Base-by-base conservation (phyloP, 1,140 invertebrate genomes). In the Lepidurus packardi region DNA sequence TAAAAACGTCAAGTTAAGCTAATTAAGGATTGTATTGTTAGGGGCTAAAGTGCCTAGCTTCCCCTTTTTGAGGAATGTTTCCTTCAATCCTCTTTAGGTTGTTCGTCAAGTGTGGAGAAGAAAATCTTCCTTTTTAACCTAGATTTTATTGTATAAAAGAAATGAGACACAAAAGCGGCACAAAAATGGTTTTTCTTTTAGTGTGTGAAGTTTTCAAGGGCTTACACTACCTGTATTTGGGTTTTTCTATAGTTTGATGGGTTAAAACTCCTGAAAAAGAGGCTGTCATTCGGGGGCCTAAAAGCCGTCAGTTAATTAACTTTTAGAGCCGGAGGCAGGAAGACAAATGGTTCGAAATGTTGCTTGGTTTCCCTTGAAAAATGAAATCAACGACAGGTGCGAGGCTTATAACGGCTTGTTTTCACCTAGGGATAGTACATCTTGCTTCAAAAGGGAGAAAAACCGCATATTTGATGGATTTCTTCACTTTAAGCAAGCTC, bases 271-370 rank as follows among this genome's bases (percentile, higher is more conserved):
- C 34, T 34, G 34, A 34, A 65, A 65, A 65, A 65, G 53, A 21
- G 53, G 21, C 53, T 65, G 53, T 65, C 53, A 65, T 65, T 65
- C 53, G 53, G 53, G 53, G 53, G 53, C 13, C 21, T 9, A 16
- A 65, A 65, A 16, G 53, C 53, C 53, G 53, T 65, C 53, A 65
- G 53, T 65, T 65, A 65, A 65, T 65, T 65, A 65, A 65, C 53
- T 65, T 65, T 65, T 16, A 21, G 16, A 65, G 53, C 53, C 53
- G 53, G 6, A 11, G 53, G 53, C 53, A 16, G 53, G 53, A 65
- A 65, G 53, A 65, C 9, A 65, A 65, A 65, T 65, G 53, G 53
- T 65, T 65, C n/a, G 53, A 9, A n/a, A 65, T 65, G 16, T 65
- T 21, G 7, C 7, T 13, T n/a, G 21, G 21, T 13, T 65, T 65